phyloP scores from a whole-genome alignment of 2,888 invertebrate species.

The Volucella zonaria region DNA sequence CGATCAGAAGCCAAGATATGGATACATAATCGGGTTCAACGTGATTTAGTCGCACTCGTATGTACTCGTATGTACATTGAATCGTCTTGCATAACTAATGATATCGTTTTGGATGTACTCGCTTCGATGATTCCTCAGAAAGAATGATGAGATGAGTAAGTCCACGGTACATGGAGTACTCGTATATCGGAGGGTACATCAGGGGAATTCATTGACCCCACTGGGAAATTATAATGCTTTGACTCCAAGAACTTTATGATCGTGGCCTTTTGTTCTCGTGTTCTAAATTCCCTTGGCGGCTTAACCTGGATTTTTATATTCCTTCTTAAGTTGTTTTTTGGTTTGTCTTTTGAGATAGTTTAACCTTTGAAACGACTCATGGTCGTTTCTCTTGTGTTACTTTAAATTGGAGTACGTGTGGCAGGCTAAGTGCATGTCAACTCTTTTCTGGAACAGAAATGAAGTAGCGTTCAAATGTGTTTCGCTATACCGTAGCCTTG shows the following conservation, averaged over 20 bases:
- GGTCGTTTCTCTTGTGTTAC: constrained; percentile 3
- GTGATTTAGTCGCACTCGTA: constrained; percentile 24
- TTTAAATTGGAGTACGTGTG: not conserved
- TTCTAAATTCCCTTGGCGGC: constrained; percentile 10
- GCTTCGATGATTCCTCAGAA: constrained; percentile 49
- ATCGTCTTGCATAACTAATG: constrained; percentile 62
- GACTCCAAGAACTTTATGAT: constrained; percentile 44
- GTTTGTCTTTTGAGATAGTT: not conserved
- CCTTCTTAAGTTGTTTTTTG: not conserved
- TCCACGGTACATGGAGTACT: not conserved
- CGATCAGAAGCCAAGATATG: constrained; percentile 31
- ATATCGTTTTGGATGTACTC: constrained; percentile 44
- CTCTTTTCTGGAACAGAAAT: too few species aligned
- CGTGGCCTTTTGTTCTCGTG: constrained; percentile 2
- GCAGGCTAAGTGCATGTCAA: too few species aligned
- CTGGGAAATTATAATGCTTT: constrained; percentile 11
- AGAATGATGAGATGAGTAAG: constrained; percentile 11
- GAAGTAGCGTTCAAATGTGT: too few species aligned
- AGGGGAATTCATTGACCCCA: constrained; percentile 30
- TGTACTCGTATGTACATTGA: constrained; percentile 20
- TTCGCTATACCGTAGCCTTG: too few species aligned
- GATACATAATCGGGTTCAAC: constrained; percentile 32
- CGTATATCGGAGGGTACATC: constrained; percentile 11
- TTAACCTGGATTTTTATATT: not conserved
- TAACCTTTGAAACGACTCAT: not conserved